Evolutionary conservation across 1,140 invertebrate genomes (phyloP), one percentile per base, ranked within the genome.

Genomic region (Neodiprion fabricii): DNA sequence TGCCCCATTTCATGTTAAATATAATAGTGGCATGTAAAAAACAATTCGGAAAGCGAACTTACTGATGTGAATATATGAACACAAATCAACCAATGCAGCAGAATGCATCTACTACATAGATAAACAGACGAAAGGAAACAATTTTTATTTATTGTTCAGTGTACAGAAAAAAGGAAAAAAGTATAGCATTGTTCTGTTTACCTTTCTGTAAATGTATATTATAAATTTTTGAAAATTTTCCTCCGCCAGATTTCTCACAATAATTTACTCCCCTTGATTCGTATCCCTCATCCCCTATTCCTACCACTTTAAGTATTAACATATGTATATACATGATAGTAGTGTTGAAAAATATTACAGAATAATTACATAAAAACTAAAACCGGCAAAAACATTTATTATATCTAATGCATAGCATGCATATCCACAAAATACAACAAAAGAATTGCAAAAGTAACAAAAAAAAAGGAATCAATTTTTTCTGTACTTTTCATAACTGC

Each of bases 71-170:
- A 61, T 61, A 40, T 40, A 17, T 61, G 53, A 61, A 61, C 11
- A 17, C 4, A 9, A 61, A 61, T 61, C 28, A 40, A 61, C n/a
- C 53, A 61, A 61, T 61, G 53, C 53, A 61, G 8, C 53, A 61
- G 53, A 14, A 61, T 61, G 53, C 11, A 61, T 61, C 53, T 61
- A 61, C 11, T 61, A 61, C n/a, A 12, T 61, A 61, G 11, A 61
- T 61, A 61, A 61, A 61, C 53, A 61, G 53, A 61, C 53, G n/a
- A 61, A 61, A 61, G 53, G 5, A 61, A 61, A 61, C 53, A 61
- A 61, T 61, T 61, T 61, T 61, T 61, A 61, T 61, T 61, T 61
- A 61, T 61, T 61, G 53, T 61, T 61, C 53, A 61, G 5, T 61
- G 53, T 61, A 61, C 9, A 61, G 53, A 61, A 61, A 61, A 61